Conservation (phyloP, 2,113 vertebrate genomes). For the Australoheros scitulus region DNA sequence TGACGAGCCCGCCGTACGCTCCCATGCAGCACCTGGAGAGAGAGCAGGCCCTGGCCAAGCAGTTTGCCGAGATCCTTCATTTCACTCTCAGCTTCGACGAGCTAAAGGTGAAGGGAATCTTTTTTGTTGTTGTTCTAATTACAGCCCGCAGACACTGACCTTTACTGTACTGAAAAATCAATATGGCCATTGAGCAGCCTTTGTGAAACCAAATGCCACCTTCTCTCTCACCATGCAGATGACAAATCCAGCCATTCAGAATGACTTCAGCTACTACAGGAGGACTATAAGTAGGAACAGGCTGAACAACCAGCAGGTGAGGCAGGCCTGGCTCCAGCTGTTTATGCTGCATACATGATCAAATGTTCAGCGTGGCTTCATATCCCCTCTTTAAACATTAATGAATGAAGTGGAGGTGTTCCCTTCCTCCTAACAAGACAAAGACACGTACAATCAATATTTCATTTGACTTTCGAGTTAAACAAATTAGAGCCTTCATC, state of each 20-base stretch:
- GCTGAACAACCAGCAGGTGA: conserved; percentile 90
- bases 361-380: conserved; percentile 2
- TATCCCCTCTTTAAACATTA: conserved; percentile 31
- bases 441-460: conserved; percentile 8
- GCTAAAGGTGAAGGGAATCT: conserved; percentile 81
- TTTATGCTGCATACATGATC: not conserved
- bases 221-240: conserved; percentile 75
- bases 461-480: not conserved
- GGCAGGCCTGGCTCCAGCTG: not conserved
- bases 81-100: conserved; percentile 94
- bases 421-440: not conserved
- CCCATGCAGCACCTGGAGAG: conserved; percentile 91
- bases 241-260: conserved; percentile 94
- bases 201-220: not conserved
- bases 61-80: conserved; percentile 92
- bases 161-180: conserved; percentile 9
- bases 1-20: conserved; percentile 89
- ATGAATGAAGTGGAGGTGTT: conserved; percentile 4
- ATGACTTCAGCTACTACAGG: conserved; percentile 93
- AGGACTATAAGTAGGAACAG: conserved; percentile 90
- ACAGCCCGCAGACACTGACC: conserved; percentile 1
- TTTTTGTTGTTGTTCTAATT: not conserved
- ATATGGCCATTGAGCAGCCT: not conserved
- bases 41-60: conserved; percentile 91
- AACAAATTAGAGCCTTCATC: not conserved